Percentiles rank a stretch among this genome's conserved stretches.
Conservation (phyloP, 2,888 invertebrate species). For the Hyposoter didymator region DNA sequence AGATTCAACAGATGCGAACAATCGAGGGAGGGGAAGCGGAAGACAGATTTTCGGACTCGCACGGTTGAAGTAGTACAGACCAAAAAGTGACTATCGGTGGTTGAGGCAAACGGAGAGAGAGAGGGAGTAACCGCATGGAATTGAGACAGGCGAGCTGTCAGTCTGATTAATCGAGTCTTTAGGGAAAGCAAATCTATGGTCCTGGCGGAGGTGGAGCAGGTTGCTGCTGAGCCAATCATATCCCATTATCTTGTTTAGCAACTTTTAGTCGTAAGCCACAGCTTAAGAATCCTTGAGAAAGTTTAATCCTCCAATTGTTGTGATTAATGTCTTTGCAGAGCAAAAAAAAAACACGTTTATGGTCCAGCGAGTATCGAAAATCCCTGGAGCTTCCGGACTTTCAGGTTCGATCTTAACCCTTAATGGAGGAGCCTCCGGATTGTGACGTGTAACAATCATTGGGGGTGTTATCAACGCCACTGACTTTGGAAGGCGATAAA, state of each 20-base stretch:
- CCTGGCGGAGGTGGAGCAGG: constrained; percentile 13
- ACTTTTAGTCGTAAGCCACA: not conserved
- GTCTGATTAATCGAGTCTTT: constrained; percentile 56
- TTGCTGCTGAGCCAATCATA: constrained; percentile 8
- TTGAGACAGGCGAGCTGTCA: constrained; percentile 43
- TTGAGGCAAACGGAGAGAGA: constrained; percentile 19
- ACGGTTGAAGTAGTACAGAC: not conserved
- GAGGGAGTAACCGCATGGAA: constrained; percentile 45
- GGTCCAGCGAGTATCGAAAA: not conserved
- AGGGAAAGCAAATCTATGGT: constrained; percentile 35
- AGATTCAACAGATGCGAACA: constrained; percentile 81
- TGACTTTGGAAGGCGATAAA: too few relatives aligned
- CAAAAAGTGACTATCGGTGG: constrained; percentile 1
- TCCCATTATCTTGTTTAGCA: not conserved
- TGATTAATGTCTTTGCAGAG: not conserved
- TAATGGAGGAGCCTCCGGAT: too few relatives aligned
- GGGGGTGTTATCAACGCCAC: too few relatives aligned
- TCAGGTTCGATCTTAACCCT: not conserved
- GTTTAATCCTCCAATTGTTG: not conserved
- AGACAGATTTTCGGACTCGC: constrained; percentile 43
- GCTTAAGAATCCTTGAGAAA: not conserved
- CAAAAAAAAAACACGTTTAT: not conserved
- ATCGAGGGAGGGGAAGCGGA: constrained; percentile 69
- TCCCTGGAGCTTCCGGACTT: not conserved
- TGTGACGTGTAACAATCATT: too few relatives aligned